phyloP scores from a whole-genome alignment of 2,888 invertebrate genomes.

The Caenorhabditis zanzibari region DNA sequence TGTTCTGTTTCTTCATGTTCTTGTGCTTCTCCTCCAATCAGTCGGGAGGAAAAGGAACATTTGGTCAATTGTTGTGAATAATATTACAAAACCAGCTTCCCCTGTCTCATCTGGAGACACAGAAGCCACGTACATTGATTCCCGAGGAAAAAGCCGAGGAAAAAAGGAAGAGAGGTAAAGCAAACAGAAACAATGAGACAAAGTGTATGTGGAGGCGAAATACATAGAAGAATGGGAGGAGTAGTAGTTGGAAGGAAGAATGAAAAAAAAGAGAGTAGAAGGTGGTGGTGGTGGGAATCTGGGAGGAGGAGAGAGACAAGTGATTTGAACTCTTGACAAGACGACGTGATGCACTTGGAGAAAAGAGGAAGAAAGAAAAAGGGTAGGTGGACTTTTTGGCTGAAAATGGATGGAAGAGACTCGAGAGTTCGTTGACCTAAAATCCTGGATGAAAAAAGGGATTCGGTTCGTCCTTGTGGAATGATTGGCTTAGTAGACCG shows the following conservation, averaged over 20 bases:
- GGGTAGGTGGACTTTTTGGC: conserved; percentile 20
- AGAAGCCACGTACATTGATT: too few relatives aligned
- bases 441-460: background rate
- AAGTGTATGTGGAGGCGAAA: conserved; percentile 17
- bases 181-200: conserved; percentile 48
- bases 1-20: background rate
- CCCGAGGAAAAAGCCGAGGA: conserved; percentile 3
- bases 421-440: background rate
- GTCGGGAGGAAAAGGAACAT: conserved; percentile 14
- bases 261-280: background rate
- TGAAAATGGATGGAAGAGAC: background rate
- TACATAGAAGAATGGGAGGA: conserved; percentile 9
- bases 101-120: conserved; percentile 10
- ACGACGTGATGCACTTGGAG: background rate
- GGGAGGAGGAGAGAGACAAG: conserved; percentile 7
- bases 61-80: conserved; percentile 19
- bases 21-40: conserved; percentile 8
- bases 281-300: conserved; percentile 25
- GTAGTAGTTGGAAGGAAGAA: conserved; percentile 7
- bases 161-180: conserved; percentile 28
- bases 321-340: conserved; percentile 51
- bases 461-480: background rate
- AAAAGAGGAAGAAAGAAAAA: background rate
- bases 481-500: background rate
- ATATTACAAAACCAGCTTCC: conserved; percentile 50